Percentiles rank a stretch among this genome's conserved stretches.
phyloP scores from a whole-genome alignment of 1,140 invertebrate genomes.

The Ips typographus region DNA sequence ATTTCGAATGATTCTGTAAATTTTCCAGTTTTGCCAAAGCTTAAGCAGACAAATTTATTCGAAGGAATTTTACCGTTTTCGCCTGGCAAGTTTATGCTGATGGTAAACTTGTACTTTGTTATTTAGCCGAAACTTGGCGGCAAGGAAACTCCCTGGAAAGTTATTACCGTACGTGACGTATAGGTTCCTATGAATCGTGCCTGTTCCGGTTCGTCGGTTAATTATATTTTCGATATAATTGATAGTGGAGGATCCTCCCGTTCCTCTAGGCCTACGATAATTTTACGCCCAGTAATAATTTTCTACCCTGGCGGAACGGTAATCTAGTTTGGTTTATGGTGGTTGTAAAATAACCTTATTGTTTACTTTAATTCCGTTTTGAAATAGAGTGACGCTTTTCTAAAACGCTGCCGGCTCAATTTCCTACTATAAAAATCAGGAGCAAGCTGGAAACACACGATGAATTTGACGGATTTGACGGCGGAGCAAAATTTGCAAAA shows the following conservation, averaged over 20 bases:
- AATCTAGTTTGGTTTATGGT: slow-evolving; percentile 25
- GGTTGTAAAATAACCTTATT: not conserved
- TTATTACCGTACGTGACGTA: slow-evolving; percentile 28
- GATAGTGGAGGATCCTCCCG: slow-evolving; percentile 20
- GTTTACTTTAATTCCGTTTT: not conserved
- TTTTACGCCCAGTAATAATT: slow-evolving; percentile 23
- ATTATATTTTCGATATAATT: slow-evolving; percentile 32
- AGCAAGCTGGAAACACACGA: too few relatives aligned
- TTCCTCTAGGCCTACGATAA: slow-evolving; percentile 27
- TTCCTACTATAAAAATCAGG: too few relatives aligned
- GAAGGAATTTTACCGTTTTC: slow-evolving; percentile 1
- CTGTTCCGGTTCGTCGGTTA: slow-evolving; percentile 24
- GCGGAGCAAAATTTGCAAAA: not conserved
- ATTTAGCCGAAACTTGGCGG: slow-evolving; percentile 17
- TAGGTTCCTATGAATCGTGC: slow-evolving; percentile 21
- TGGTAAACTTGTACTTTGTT: slow-evolving; percentile 18
- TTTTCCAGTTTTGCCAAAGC: too few relatives aligned
- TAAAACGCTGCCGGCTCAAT: not conserved
- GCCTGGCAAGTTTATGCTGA: slow-evolving; percentile 4
- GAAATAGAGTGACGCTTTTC: not conserved
- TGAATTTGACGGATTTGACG: too few relatives aligned
- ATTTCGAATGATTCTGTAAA: too few relatives aligned
- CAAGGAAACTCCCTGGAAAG: slow-evolving; percentile 9
- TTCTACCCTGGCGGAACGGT: slow-evolving; percentile 8
- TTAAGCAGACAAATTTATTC: not conserved